Base-by-base conservation (phyloP, 2,113 vertebrate genomes). In the Theristicus caerulescens region DNA sequence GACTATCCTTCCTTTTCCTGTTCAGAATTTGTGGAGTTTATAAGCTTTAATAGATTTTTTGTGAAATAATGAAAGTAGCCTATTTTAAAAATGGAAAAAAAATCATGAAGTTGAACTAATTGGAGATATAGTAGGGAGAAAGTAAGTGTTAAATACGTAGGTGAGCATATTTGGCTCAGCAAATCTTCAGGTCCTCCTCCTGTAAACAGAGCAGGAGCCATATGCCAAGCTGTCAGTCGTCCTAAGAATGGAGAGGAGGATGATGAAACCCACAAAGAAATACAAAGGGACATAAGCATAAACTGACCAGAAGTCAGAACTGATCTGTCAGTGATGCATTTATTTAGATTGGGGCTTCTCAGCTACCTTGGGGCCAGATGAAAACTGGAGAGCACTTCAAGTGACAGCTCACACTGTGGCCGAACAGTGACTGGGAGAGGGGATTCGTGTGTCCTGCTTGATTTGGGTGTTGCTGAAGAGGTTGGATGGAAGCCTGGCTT, bases 401-500 rank as follows among this genome's bases (percentile, higher is more conserved):
- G 38, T 58, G 82, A 22, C 4, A 0, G 42, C 85, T 78, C 6
- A 5, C 14, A 0, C 55, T 49, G 71, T 59, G 47, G 65, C 47
- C 5, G 4, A 19, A 22, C 6, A 0, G 73, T 67, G 82, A 8
- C 59, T 86, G 65, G 47, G n/a, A 74, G 70, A 5, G 29, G 20
- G 29, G 21, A 34, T 82, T 69, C 0, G 0, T 32, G n/a, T 47
- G n/a, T 94, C 61, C 72, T 73, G 67, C 15, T 79, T 7, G 1
- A 13, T 59, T n/a, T 86, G 55, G 16, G 24, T 25, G 16, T 47
- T 85, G 73, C 82, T 47, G 85, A 61, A 66, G 83, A 93, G 38
- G 32, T 13, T 76, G 91, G 65, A 96, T 96, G 97, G 96, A 97
- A 51, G 13, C 93, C 47, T 97, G 96, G 97, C 66, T 97, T 44